These are phyloP conservation scores for Nibea albiflora DNA, from an alignment of 2,113 vertebrate species.

Conservation along the genomic window DNA sequence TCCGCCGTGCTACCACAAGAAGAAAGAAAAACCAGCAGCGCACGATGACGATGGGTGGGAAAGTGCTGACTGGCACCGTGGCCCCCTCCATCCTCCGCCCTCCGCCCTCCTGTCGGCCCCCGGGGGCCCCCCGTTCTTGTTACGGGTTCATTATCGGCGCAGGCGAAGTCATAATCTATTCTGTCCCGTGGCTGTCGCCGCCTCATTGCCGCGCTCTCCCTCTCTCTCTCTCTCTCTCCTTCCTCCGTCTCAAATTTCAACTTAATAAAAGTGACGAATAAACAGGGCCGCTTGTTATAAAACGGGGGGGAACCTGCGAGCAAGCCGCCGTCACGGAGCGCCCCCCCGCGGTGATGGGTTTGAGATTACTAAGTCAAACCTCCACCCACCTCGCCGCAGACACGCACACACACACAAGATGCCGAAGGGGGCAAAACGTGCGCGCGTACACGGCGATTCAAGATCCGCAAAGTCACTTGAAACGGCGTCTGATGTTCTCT, in stretches of 20 bases:
- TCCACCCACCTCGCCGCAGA: not conserved
- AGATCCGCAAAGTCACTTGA: constrained; percentile 44
- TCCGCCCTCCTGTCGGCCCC: constrained; percentile 31
- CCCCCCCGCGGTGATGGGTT: constrained; percentile 52
- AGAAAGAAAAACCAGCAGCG: constrained; percentile 15
- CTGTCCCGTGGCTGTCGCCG: constrained; percentile 68
- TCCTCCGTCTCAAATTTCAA: constrained; percentile 26
- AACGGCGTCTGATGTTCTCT: constrained; percentile 53
- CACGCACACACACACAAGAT: not conserved
- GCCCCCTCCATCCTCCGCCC: constrained; percentile 1
- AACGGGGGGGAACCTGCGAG: constrained; percentile 35
- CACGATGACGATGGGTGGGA: constrained; percentile 27
- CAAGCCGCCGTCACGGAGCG: constrained; percentile 57
- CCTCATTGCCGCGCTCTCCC: constrained; percentile 37
- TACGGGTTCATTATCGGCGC: constrained; percentile 73
- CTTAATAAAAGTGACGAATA: constrained; percentile 71
- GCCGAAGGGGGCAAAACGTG: constrained; percentile 31
- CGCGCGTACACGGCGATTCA: not conserved
- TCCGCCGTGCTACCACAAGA: not conserved
- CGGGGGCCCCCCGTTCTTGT: constrained; percentile 46
- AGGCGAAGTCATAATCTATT: constrained; percentile 70
- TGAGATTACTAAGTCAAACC: constrained; percentile 55
- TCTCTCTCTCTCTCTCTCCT: not conserved
- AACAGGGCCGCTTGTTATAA: constrained; percentile 50
- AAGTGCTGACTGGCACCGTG: constrained; percentile 69